Evolutionary conservation across 1,140 invertebrate genomes (phyloP).

Genomic region (Homarus americanus): DNA sequence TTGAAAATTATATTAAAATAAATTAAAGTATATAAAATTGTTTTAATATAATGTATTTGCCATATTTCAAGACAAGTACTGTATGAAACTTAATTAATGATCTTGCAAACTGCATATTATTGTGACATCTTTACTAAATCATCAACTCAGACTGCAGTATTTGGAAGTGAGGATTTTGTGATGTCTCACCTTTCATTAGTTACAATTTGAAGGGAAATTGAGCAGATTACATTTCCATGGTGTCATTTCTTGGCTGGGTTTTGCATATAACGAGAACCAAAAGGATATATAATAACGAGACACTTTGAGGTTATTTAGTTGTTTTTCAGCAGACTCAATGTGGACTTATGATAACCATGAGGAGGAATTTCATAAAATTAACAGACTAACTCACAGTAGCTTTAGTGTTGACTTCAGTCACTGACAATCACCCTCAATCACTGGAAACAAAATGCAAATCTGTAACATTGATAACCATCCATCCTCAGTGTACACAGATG

Average conservation of each 20-base stretch:
- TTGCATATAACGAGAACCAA: background rate
- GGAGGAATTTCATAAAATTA: background rate
- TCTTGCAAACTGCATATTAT: too few relatives aligned
- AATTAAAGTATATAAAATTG: too few relatives aligned
- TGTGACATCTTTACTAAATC: too few relatives aligned
- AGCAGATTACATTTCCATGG: background rate
- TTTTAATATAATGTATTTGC: too few relatives aligned
- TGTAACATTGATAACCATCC: constrained; percentile 8
- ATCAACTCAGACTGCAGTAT: too few relatives aligned
- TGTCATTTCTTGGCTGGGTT: background rate
- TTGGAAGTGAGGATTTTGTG: too few relatives aligned
- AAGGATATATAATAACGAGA: background rate
- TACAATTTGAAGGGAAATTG: background rate
- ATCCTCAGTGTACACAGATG: background rate
- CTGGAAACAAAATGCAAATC: background rate
- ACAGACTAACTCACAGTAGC: background rate
- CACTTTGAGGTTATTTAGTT: background rate
- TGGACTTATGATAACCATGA: background rate
- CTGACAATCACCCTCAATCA: background rate
- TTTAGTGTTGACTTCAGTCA: background rate
- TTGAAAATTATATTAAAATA: too few relatives aligned
- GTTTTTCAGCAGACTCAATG: background rate
- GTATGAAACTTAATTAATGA: too few relatives aligned
- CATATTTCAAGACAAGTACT: too few relatives aligned
- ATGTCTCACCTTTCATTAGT: too few relatives aligned